Evolutionary conservation across 2,888 invertebrate genomes (phyloP), one percentile per base, ranked within the genome.

Genomic region (Spisula solida): DNA sequence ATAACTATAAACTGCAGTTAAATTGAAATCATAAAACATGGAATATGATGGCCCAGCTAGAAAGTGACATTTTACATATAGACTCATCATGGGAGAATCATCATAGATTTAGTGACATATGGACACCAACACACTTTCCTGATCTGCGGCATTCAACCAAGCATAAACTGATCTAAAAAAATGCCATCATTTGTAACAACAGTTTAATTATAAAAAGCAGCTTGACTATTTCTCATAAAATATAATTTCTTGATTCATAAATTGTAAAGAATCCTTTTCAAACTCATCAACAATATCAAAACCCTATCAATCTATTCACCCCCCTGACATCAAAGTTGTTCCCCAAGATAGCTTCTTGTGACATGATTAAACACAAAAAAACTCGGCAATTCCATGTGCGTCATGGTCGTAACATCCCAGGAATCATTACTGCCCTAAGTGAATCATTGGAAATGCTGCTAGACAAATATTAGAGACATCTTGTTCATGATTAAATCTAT

Each of bases 201-300:
- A 66, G 60, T 66, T 66, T 25, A 66, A 66, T 66, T 66, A 66
- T 66, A 66, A 25, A 56, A 2, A 66, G 25, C 60, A 66, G 60
- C 25, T 25, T 66, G 60, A 1, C 60, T 4, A 25, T 66, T 66
- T 66, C 60, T 8, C 4, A 66, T 66, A 66, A 66, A 66, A 66
- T 66, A 66, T n/a, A n/a, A 12, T 25, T 66, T n/a, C 60, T 66
- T 66, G 60, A 20, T 25, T 25, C 60, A 66, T 0, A 66, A 66
- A 66, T 66, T 66, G 60, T 66, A 16, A 51, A 51, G 51, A 51
- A 51, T 66, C 60, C n/a, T n/a, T 25, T 5, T 12, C 25, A 25
- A 66, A 66, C 60, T 1, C 60, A 66, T 66, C 60, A 66, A 66
- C 25, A 25, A 25, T 10, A 25, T n/a, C n/a, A 66, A 66, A 25